These are phyloP conservation scores for Globia sparganii DNA, from an alignment of 2,888 invertebrate genomes.

Conservation along the genomic window DNA sequence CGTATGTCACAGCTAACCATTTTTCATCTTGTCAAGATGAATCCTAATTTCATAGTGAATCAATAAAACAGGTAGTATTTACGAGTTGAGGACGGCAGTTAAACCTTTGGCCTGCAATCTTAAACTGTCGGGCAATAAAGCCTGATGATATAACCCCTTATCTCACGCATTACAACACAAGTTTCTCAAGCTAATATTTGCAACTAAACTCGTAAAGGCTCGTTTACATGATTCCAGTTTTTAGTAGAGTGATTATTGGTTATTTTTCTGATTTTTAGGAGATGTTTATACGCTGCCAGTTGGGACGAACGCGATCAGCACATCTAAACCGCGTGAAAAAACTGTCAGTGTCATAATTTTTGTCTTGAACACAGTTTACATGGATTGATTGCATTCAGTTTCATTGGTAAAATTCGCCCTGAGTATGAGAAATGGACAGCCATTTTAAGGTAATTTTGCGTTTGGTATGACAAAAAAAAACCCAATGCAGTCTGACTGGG, in stretches of 20 bases:
- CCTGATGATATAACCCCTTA: slow-evolving; percentile 33
- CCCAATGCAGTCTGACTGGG: not conserved
- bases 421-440: no score
- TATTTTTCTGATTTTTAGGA: not conserved
- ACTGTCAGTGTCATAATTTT: not conserved
- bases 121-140: slow-evolving; percentile 17
- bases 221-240: not conserved
- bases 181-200: slow-evolving; percentile 25
- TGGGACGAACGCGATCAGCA: not conserved
- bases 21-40: not conserved
- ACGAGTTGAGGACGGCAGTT: slow-evolving; percentile 17
- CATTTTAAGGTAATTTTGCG: no score
- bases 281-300: not conserved
- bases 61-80: slow-evolving; percentile 23
- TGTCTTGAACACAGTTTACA: not conserved
- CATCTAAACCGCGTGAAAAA: not conserved
- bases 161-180: slow-evolving; percentile 27
- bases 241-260: not conserved
- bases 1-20: not conserved
- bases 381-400: not conserved
- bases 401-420: not conserved
- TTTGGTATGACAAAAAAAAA: not conserved
- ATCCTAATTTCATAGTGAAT: slow-evolving; percentile 17
- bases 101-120: slow-evolving; percentile 32
- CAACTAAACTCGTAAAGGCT: slow-evolving; percentile 19